Evolutionary conservation across 2,888 invertebrate species (phyloP).

Genomic region (Adela reaumurella): DNA sequence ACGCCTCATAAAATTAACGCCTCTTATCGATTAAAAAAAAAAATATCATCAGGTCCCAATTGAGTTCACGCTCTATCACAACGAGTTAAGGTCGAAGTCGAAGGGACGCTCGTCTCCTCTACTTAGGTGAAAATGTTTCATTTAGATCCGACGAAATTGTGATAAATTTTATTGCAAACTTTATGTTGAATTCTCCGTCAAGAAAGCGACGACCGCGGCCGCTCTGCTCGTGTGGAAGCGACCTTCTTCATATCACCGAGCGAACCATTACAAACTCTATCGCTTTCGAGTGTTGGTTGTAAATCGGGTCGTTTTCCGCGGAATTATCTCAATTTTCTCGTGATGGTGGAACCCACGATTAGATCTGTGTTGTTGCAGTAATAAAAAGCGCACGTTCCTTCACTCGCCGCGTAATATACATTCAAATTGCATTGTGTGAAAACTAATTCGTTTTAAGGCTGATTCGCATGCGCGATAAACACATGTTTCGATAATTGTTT

Average conservation of each 20-base stretch:
- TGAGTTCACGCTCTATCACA: slow-evolving; percentile 26
- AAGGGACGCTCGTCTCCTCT: slow-evolving; percentile 10
- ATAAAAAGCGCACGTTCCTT: slow-evolving; percentile 54
- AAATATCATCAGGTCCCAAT: slow-evolving; percentile 29
- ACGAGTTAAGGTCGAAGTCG: slow-evolving; percentile 22
- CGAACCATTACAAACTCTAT: background rate
- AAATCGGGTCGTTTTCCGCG: background rate
- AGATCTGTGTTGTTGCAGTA: slow-evolving; percentile 33
- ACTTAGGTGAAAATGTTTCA: slow-evolving; percentile 27
- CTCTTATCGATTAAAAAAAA: slow-evolving; percentile 52
- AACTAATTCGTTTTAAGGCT: slow-evolving; percentile 55
- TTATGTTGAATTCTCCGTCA: slow-evolving; percentile 48
- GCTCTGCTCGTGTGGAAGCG: background rate
- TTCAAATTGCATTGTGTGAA: slow-evolving; percentile 58
- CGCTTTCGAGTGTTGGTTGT: background rate
- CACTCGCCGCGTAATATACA: slow-evolving; percentile 56
- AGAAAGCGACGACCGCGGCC: background rate
- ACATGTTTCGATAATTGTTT: slow-evolving; percentile 49
- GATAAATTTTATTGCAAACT: slow-evolving; percentile 56
- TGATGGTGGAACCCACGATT: background rate
- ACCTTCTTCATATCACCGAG: background rate
- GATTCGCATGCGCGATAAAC: slow-evolving; percentile 55
- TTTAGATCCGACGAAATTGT: slow-evolving; percentile 56
- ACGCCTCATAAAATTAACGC: slow-evolving; percentile 56
- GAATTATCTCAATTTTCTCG: background rate